Conservation (phyloP, 2,113 vertebrate species). For the Ameiurus melas region DNA sequence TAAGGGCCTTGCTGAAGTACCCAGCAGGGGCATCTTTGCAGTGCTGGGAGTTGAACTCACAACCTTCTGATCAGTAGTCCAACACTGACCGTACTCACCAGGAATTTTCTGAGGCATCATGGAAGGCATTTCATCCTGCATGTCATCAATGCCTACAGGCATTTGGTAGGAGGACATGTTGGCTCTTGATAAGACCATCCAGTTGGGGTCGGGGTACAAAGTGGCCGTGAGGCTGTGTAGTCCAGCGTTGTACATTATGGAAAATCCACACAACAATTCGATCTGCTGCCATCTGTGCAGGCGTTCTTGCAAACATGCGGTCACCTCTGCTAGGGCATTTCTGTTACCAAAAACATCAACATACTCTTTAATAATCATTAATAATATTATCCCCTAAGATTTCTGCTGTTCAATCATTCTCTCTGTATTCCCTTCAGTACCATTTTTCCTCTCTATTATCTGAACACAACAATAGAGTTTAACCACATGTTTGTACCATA, state of each 20-base stretch:
- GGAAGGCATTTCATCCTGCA: slow-evolving; percentile 73
- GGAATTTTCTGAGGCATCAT: slow-evolving; percentile 61
- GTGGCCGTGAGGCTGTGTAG: slow-evolving; percentile 85
- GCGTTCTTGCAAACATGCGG: slow-evolving; percentile 88
- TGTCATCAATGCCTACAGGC: slow-evolving; percentile 84
- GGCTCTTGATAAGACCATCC: slow-evolving; percentile 82
- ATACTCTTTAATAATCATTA: neutral
- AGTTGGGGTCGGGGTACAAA: slow-evolving; percentile 87
- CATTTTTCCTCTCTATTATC: neutral
- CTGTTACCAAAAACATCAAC: slow-evolving; percentile 64
- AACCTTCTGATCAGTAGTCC: neutral
- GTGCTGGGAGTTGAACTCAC: neutral
- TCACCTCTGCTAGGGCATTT: slow-evolving; percentile 89
- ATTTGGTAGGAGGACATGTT: slow-evolving; percentile 81
- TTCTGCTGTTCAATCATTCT: neutral
- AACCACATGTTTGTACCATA: neutral
- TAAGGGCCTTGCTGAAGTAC: neutral
- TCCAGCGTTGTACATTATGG: slow-evolving; percentile 88
- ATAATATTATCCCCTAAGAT: neutral
- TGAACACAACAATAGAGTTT: neutral
- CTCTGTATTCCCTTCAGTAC: neutral
- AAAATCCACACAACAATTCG: slow-evolving; percentile 90
- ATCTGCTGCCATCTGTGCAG: slow-evolving; percentile 97
- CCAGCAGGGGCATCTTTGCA: neutral
- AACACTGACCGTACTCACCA: slow-evolving; percentile 52